Percentiles rank a stretch among this genome's conserved stretches.
phyloP scores from a whole-genome alignment of 2,888 invertebrate species.

The Leptothorax acervorum region DNA sequence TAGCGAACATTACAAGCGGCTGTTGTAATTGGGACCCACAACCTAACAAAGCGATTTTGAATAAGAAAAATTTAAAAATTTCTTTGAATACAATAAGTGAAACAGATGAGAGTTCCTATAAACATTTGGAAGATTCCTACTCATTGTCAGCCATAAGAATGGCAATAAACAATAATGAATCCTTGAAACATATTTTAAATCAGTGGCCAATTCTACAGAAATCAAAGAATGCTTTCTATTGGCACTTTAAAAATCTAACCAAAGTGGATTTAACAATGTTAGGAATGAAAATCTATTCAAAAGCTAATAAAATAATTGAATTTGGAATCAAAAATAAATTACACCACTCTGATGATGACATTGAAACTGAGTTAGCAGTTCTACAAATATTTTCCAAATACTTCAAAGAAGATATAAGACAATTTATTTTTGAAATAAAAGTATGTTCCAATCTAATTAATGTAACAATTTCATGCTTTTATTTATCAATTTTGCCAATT shows the following conservation, averaged over 20 bases:
- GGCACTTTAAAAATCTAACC: background rate
- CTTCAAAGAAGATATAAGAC: background rate
- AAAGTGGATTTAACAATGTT: background rate
- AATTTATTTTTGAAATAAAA: background rate
- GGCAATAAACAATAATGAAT: background rate
- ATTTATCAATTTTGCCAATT: background rate
- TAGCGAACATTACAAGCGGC: background rate
- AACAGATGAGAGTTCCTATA: background rate
- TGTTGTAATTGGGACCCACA: background rate
- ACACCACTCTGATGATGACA: background rate
- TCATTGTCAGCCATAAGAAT: background rate
- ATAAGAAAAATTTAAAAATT: background rate
- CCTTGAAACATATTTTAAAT: background rate
- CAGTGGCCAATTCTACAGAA: background rate
- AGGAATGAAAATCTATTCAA: background rate
- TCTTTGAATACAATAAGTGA: background rate
- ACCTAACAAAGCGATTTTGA: background rate
- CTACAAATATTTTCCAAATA: slow-evolving; percentile 4
- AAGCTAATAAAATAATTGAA: background rate
- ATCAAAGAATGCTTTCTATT: background rate
- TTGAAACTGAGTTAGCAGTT: background rate
- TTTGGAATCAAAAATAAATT: background rate
- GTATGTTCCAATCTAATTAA: background rate
- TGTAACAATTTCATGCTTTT: background rate
- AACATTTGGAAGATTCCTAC: background rate